Evolutionary conservation across 37 sponge, comb jelly and placozoan genomes (phyloP), one percentile per base, ranked within the genome.

Genomic region (Crambe crambe): DNA sequence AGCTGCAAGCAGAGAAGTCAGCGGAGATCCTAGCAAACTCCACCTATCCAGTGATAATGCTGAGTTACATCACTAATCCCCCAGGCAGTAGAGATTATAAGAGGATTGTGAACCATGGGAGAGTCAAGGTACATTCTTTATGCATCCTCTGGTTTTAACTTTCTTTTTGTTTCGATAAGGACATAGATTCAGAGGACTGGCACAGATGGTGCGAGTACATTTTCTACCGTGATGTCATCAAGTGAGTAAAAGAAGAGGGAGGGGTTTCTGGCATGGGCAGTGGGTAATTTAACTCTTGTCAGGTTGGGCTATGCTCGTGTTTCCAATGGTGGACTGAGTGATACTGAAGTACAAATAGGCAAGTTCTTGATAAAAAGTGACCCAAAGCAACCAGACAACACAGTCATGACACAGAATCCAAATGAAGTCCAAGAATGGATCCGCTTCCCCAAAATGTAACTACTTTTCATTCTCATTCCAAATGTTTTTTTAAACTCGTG

Each of bases 271-370:
- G 39, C 8, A 3, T 68, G 21, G 37, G 27, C n/a, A n/a, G n/a
- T n/a, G n/a, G n/a, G n/a, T n/a, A n/a, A n/a, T n/a, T n/a, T n/a
- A n/a, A n/a, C n/a, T n/a, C 32, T 32, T 27, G 5, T 8, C 26
- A 80, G 81, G 21, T 17, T 80, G 59, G 81, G 81, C 6, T 80
- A 80, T 59, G 81, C 81, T 39, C 58, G 81, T 4, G 34, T 80
- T 4, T 80, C 81, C 23, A 69, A 80, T 56, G 81, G 81, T 37
- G 81, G 81, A 39, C 72, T 80, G 2, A 80, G 72, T 39, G 81
- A 80, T 57, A 80, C 81, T 25, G 86, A 89, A 34, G 68, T 81
- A 18, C 90, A 89, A 81, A 42, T 85, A 23, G 85, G 86, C 58
- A 89, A 86, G 86, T 89, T 89, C 65, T 22, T 80, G 43, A 26